A percentile compares a stretch with the other conserved stretches of the same genome.
phyloP scores from a whole-genome alignment of 30 jellyfish, hydroid and myxozoan species.

The Hydractinia echinata region DNA sequence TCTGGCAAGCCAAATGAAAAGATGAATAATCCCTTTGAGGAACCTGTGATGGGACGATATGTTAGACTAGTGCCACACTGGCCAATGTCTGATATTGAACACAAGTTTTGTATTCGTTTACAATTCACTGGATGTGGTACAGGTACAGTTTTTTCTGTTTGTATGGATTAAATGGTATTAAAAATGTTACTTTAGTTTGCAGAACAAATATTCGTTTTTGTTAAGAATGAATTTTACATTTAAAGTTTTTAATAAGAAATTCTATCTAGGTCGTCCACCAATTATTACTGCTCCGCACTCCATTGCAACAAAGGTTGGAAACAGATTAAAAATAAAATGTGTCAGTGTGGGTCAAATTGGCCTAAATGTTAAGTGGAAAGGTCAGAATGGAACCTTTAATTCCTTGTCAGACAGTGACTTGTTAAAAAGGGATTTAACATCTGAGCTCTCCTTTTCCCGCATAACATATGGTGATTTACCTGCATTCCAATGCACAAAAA shows the following conservation, averaged over 20 bases:
- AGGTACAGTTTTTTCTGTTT: conserved; percentile 10
- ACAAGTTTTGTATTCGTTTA: conserved; percentile 5
- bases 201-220: too few relatives aligned
- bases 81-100: not conserved
- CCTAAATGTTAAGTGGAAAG: conserved; percentile 2
- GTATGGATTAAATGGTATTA: not conserved
- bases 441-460: too few relatives aligned
- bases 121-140: conserved; percentile 7
- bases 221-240: too few relatives aligned
- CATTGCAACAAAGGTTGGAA: not conserved
- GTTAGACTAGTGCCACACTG: conserved; percentile 14
- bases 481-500: not conserved
- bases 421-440: too few relatives aligned
- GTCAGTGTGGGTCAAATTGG: not conserved
- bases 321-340: not conserved
- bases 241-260: not conserved
- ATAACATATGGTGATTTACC: not conserved
- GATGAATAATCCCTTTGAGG: not conserved
- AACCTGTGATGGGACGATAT: conserved; percentile 38
- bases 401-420: too few relatives aligned
- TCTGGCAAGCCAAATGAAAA: not conserved
- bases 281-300: not conserved
- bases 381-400: not conserved
- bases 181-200: not conserved
- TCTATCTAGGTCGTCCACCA: conserved; percentile 13